Base-by-base conservation (phyloP, 2,113 vertebrate genomes). In the Tinamus guttatus region DNA sequence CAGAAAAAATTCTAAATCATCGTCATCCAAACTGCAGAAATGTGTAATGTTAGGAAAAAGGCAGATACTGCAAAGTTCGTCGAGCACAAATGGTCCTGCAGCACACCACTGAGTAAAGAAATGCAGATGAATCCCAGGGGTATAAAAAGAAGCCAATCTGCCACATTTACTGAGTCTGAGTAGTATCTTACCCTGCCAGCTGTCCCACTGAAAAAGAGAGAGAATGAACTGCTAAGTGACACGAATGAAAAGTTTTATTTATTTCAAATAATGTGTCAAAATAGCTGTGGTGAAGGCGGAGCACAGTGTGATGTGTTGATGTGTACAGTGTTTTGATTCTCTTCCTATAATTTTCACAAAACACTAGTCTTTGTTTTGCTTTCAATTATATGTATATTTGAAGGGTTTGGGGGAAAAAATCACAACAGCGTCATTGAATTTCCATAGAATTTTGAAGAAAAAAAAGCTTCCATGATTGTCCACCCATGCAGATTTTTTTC, bases 71-170 rank as follows among this genome's bases (percentile, higher is more conserved):
- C 60, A 65, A 93, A 82, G 28, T 58, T 85, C 70, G 34, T 82
- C 8, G 45, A 82, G 30, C 65, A 82, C 71, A 87, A 94, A 85
- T 27, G 25, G 32, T 27, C 62, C 56, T 79, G 71, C 11, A 93
- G 25, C 13, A 51, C 52, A 93, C 8, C 12, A 80, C 30, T 75
- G 60, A 32, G 47, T 52, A 87, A 87, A 87, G 43, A 80, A 89
- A 89, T 34, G 32, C 21, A 85, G 59, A 19, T 28, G 20, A 82
- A 34, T 16, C 11, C 65, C 38, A 52, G 27, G 59, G 41, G 75
- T 28, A 68, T 60, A 45, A 87, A 82, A 92, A 64, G 13, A 87
- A 60, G 47, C 2, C n/a, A 38, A 38, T 86, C 62, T 78, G 45
- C 9, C 45, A 62, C 19, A 65, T 70, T 85, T 79, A 51, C 27